Evolutionary conservation across 2,888 invertebrate species (phyloP).

Genomic region (Ochlodes sylvanus): DNA sequence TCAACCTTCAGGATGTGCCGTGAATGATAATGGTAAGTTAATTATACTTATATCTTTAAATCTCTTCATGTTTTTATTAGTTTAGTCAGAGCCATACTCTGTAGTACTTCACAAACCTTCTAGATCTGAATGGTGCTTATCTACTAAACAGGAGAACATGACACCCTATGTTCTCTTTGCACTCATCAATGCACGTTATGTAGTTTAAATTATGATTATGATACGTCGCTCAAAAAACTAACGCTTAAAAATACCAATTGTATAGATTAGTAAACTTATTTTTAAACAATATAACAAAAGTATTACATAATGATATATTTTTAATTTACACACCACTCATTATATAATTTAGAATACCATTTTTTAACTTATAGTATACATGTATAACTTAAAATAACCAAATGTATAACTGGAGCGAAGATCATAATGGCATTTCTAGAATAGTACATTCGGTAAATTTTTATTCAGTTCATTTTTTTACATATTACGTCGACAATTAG

Average conservation of each 20-base stretch:
- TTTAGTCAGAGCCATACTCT: no score
- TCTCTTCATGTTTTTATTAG: no score
- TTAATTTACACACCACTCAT: not conserved
- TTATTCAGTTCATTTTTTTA: not conserved
- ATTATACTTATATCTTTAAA: no score
- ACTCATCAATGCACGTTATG: no score
- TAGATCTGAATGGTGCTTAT: no score
- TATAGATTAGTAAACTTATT: not conserved
- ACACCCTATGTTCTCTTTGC: no score
- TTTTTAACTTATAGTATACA: not conserved
- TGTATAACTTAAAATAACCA: no score
- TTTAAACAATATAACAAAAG: not conserved
- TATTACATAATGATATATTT: not conserved
- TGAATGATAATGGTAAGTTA: no score
- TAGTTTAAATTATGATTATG: not conserved
- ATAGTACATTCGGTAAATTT: not conserved
- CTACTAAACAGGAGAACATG: no score
- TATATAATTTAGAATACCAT: not conserved
- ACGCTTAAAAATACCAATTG: not conserved
- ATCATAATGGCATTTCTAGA: not conserved
- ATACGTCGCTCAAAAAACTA: conserved; percentile 5
- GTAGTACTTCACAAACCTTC: no score
- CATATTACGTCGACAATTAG: no score
- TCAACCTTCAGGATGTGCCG: no score
- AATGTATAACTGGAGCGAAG: not conserved